Conservation (phyloP, 2,888 invertebrate species). For the Sussaba pulchella region DNA sequence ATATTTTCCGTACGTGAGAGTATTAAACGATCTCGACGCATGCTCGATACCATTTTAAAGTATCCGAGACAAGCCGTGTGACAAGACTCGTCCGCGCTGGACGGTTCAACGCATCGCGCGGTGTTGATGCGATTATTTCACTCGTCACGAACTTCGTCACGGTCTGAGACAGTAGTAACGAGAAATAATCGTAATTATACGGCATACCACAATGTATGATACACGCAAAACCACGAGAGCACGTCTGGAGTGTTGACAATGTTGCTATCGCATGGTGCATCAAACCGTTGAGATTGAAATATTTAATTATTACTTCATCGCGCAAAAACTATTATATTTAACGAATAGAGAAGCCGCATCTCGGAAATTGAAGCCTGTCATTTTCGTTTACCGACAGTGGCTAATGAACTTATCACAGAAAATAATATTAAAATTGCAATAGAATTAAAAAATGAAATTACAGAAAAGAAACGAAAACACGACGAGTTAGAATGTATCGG, state of each 20-base stretch:
- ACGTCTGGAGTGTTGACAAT: constrained; percentile 10
- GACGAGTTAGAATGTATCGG: too few relatives aligned
- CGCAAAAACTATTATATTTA: not conserved
- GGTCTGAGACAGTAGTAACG: constrained; percentile 5
- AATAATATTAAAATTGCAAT: too few relatives aligned
- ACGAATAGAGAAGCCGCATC: constrained; percentile 7
- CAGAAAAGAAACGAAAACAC: too few relatives aligned
- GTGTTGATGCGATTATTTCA: constrained; percentile 40
- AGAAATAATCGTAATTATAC: constrained; percentile 28
- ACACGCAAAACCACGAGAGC: constrained; percentile 4
- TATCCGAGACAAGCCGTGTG: constrained; percentile 62
- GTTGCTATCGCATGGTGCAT: constrained; percentile 19
- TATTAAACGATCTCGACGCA: constrained; percentile 34
- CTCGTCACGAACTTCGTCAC: constrained; percentile 1
- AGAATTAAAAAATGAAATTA: too few relatives aligned
- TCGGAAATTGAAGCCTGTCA: not conserved
- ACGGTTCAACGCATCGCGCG: constrained; percentile 16
- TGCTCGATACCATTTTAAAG: constrained; percentile 58
- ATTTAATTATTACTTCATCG: constrained; percentile 11
- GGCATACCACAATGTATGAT: not conserved
- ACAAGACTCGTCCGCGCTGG: constrained; percentile 46
- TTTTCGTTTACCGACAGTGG: not conserved
- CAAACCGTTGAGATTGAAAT: constrained; percentile 17
- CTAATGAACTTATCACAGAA: not conserved
- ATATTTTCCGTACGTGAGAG: constrained; percentile 10